Conservation (phyloP, 2,113 vertebrate genomes). For the Tragelaphus buxtoni region DNA sequence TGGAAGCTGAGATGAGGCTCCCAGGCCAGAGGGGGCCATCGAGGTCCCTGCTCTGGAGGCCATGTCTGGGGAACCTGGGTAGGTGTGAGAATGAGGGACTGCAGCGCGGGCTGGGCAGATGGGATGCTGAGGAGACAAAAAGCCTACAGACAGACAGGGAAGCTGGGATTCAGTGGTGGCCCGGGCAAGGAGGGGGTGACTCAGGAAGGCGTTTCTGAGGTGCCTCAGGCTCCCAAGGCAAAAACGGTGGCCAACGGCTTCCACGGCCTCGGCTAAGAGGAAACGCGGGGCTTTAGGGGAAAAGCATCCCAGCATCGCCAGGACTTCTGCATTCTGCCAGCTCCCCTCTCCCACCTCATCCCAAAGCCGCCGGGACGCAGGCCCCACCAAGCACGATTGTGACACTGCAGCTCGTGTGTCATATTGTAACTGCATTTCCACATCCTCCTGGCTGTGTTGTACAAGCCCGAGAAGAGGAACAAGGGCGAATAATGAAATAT, state of each 20-base stretch:
- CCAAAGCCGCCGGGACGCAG: conserved; percentile 58
- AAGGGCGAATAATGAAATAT: conserved; percentile 92
- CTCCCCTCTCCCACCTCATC: not conserved
- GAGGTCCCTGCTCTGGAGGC: not conserved
- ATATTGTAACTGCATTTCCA: conserved; percentile 89
- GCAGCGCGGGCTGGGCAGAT: not conserved
- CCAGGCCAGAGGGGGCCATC: not conserved
- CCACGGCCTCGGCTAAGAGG: rapidly evolving
- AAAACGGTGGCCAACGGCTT: not conserved
- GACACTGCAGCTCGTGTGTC: conserved; percentile 84
- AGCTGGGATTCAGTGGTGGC: not conserved
- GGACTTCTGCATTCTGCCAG: conserved; percentile 16
- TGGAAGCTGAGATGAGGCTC: not conserved
- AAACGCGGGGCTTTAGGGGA: not conserved
- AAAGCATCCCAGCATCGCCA: not conserved
- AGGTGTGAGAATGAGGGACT: not conserved
- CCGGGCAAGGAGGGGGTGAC: not conserved
- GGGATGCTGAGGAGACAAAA: not conserved
- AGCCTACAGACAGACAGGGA: not conserved
- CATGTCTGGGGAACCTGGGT: rapidly evolving
- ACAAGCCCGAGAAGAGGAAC: conserved; percentile 91
- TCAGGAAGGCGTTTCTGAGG: not conserved
- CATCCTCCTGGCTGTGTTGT: conserved; percentile 86
- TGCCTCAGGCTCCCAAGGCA: rapidly evolving
- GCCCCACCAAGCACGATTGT: conserved; percentile 59